Evolutionary conservation across 2,797 vertebrate species (phyloP).

Genomic region (Danio tinwini): DNA sequence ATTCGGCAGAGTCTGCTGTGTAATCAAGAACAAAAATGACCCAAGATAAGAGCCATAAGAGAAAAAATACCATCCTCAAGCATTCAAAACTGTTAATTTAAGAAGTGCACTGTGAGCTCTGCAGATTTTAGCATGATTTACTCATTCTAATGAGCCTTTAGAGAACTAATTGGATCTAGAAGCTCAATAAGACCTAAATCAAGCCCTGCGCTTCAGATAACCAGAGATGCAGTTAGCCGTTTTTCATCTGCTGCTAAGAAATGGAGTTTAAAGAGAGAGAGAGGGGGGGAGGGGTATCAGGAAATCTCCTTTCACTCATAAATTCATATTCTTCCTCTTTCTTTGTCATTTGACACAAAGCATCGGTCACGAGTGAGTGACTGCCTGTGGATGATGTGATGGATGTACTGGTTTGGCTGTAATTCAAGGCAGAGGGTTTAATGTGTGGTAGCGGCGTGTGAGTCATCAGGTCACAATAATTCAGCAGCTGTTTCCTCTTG

Average conservation of each 20-base stretch:
- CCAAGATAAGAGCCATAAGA: constrained; percentile 16
- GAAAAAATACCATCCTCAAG: constrained; percentile 21
- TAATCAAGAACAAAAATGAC: constrained; percentile 33
- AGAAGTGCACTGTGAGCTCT: constrained; percentile 43
- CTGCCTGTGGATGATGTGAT: constrained; percentile 41
- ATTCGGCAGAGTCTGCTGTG: constrained; percentile 23
- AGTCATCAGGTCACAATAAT: constrained; percentile 35
- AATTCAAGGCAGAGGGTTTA: constrained; percentile 38
- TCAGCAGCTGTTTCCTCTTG: constrained; percentile 40
- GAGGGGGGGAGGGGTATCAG: background rate
- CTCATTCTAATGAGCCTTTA: constrained; percentile 47
- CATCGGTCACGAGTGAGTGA: constrained; percentile 31
- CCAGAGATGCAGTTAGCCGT: constrained; percentile 18
- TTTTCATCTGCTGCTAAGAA: constrained; percentile 24
- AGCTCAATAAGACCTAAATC: constrained; percentile 45
- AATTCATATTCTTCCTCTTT: constrained; percentile 22
- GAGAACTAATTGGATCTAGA: constrained; percentile 47
- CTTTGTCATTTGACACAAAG: constrained; percentile 21
- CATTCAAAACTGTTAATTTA: constrained; percentile 48
- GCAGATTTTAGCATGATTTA: constrained; percentile 48
- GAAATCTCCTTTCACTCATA: background rate
- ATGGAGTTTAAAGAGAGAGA: constrained; percentile 15
- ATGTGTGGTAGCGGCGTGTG: constrained; percentile 17
- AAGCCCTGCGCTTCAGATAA: constrained; percentile 27
- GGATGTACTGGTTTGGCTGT: constrained; percentile 41